A percentile compares a stretch with the other conserved stretches of the same genome.
Conservation (phyloP, 2,797 vertebrate species). For the Sciaenops ocellatus region DNA sequence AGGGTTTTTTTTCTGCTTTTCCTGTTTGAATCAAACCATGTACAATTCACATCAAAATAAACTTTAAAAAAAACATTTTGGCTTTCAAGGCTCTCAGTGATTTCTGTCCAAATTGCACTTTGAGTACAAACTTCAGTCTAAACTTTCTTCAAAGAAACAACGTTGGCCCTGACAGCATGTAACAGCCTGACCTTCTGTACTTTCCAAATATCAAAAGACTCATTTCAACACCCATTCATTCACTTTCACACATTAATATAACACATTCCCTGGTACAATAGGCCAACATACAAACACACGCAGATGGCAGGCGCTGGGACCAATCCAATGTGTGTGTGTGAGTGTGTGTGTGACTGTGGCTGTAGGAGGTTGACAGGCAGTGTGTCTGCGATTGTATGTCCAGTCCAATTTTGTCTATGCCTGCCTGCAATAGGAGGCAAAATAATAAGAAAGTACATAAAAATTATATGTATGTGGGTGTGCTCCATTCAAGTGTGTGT, state of each 20-base stretch:
- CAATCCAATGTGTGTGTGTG: conserved; percentile 72
- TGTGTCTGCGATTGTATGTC: conserved; percentile 68
- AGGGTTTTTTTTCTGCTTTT: conserved; percentile 11
- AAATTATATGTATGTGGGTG: conserved; percentile 8
- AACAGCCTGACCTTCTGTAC: conserved; percentile 85
- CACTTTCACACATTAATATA: conserved; percentile 85
- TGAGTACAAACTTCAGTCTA: conserved; percentile 72
- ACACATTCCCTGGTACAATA: conserved; percentile 86
- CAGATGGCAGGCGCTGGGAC: conserved; percentile 84
- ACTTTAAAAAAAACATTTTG: conserved; percentile 26
- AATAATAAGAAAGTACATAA: conserved; percentile 14
- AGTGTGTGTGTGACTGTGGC: conserved; percentile 61
- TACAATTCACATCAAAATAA: conserved; percentile 44
- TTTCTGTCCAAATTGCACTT: conserved; percentile 67
- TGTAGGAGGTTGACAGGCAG: conserved; percentile 80
- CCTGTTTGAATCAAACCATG: conserved; percentile 32
- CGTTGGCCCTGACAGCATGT: conserved; percentile 81
- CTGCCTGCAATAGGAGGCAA: conserved; percentile 39
- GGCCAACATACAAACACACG: conserved; percentile 86
- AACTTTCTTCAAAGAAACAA: conserved; percentile 82
- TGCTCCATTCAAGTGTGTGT: conserved; percentile 8
- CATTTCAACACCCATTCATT: conserved; percentile 86
- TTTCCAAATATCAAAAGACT: conserved; percentile 87
- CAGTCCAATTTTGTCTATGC: conserved; percentile 61
- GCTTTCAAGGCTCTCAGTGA: conserved; percentile 55